These are phyloP conservation scores for Drosophila prostipennis DNA, from an alignment of 2,888 invertebrate species.

Conservation along the genomic window DNA sequence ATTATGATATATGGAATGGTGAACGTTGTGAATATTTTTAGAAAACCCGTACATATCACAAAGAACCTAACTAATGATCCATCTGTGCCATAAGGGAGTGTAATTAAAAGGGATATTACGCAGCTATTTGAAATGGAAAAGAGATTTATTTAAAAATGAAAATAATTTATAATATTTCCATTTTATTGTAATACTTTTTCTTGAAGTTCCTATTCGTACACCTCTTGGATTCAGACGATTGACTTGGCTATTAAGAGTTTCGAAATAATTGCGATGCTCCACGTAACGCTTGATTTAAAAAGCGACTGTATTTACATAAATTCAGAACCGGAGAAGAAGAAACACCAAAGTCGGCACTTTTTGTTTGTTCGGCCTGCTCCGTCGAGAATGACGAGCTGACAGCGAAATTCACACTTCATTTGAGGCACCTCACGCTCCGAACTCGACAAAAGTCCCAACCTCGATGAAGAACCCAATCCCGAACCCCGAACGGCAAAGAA, in stretches of 20 bases:
- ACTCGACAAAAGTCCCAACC: conserved; percentile 6
- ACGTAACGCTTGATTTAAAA: neutral
- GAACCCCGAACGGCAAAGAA: neutral
- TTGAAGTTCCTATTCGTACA: too few relatives aligned
- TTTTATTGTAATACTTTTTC: neutral
- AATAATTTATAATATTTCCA: too few relatives aligned
- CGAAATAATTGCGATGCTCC: conserved; percentile 3
- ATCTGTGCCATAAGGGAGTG: neutral
- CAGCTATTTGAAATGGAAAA: neutral
- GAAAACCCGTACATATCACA: neutral
- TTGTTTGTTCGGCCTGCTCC: conserved; percentile 42
- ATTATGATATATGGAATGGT: conserved; percentile 38
- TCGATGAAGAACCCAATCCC: conserved; percentile 16
- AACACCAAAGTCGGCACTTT: conserved; percentile 50
- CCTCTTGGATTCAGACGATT: neutral
- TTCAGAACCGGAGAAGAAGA: conserved; percentile 19
- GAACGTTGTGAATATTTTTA: conserved; percentile 15
- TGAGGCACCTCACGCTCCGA: conserved; percentile 65
- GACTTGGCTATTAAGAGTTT: neutral
- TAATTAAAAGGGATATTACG: neutral
- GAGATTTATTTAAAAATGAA: neutral
- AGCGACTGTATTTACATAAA: conserved; percentile 9
- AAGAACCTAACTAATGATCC: conserved; percentile 7
- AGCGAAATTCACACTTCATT: conserved; percentile 79
- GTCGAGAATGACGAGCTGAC: conserved; percentile 67